Percentiles rank a stretch among this genome's conserved stretches.
These are phyloP conservation scores for Hafferia zeledoni DNA, from an alignment of 2,797 vertebrate genomes.

Conservation along the genomic window DNA sequence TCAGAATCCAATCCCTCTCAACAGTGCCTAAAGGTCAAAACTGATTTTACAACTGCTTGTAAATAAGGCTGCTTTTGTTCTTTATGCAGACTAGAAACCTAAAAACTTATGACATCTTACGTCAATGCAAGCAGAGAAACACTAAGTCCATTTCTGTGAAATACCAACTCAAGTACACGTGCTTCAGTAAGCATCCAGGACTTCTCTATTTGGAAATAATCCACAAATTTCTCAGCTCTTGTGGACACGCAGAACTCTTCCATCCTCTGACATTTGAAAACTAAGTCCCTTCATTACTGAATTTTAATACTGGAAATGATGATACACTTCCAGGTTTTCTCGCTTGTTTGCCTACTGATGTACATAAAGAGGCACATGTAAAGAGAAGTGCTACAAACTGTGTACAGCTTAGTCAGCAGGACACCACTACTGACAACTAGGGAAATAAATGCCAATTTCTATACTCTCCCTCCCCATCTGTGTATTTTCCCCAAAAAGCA, in stretches of 20 bases:
- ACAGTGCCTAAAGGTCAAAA: neutral
- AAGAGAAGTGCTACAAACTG: neutral
- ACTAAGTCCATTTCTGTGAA: neutral
- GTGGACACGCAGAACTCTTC: neutral
- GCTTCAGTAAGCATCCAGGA: neutral
- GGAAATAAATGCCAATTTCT: neutral
- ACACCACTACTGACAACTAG: neutral
- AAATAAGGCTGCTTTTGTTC: constrained; percentile 35
- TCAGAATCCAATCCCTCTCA: neutral
- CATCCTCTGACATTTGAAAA: neutral
- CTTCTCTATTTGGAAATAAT: neutral
- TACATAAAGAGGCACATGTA: neutral
- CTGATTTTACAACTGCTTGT: neutral
- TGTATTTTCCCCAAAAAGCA: neutral
- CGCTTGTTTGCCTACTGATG: neutral
- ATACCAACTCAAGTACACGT: neutral
- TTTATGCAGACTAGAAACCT: neutral
- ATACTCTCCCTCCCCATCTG: neutral
- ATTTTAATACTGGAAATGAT: neutral
- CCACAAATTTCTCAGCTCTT: neutral
- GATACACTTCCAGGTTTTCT: neutral
- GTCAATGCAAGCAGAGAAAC: neutral
- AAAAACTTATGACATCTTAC: neutral
- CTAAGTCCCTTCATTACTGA: neutral
- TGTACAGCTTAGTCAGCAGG: neutral